phyloP scores from a whole-genome alignment of 2,113 vertebrate species.

The Xerus inauris region DNA sequence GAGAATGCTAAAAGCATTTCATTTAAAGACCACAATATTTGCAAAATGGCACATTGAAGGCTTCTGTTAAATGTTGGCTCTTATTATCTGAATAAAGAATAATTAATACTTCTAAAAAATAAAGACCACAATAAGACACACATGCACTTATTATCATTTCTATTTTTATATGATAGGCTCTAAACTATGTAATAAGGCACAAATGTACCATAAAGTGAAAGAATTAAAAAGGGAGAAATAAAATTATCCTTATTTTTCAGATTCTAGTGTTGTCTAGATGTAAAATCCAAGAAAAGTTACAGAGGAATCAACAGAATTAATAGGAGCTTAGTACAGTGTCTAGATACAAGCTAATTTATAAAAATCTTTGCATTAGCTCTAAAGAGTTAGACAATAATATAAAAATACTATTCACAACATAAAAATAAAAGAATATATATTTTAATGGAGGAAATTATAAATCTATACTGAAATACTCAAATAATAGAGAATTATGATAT shows the following conservation, averaged over 20 bases:
- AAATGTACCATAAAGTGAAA: neutral
- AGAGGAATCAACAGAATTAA: neutral
- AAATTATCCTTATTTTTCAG: neutral
- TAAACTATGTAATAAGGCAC: neutral
- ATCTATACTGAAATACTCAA: neutral
- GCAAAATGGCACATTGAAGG: neutral
- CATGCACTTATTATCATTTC: neutral
- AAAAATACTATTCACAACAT: neutral
- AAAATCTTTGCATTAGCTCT: neutral
- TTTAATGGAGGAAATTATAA: neutral
- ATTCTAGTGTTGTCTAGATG: neutral
- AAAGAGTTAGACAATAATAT: neutral
- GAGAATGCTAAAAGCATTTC: neutral
- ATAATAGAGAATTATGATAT: neutral
- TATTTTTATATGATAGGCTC: neutral
- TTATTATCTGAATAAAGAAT: slow-evolving; percentile 6
- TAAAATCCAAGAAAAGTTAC: neutral
- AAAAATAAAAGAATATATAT: neutral
- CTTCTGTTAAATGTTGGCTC: neutral
- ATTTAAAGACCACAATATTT: neutral
- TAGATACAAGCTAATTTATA: neutral
- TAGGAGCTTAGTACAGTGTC: neutral
- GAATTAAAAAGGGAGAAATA: neutral
- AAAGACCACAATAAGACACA: neutral
- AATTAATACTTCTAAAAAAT: slow-evolving; percentile 7